Evolutionary conservation across 2,113 vertebrate genomes (phyloP).

Genomic region (Lepisosteus oculatus): DNA sequence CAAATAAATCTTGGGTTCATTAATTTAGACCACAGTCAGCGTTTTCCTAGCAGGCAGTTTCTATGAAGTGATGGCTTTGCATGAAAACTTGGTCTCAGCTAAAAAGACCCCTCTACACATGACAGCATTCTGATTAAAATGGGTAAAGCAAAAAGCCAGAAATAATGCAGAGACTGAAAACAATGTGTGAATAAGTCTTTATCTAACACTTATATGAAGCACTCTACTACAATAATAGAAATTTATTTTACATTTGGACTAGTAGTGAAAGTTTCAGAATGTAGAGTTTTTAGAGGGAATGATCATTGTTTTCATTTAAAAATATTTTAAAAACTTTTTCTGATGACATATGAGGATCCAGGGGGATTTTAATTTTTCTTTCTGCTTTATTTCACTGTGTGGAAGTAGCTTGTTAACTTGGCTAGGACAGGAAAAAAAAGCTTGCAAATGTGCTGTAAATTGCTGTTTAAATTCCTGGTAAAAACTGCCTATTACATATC

Average conservation of each 20-base stretch:
- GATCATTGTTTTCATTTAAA: constrained; percentile 30
- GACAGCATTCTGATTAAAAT: constrained; percentile 40
- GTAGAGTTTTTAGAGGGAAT: constrained; percentile 40
- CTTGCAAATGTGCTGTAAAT: background rate
- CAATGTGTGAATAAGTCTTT: constrained; percentile 41
- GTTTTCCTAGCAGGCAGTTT: background rate
- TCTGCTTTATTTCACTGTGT: background rate
- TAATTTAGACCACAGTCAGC: background rate
- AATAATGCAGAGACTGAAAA: constrained; percentile 44
- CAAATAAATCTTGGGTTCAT: background rate
- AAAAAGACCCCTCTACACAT: constrained; percentile 17
- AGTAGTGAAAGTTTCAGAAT: constrained; percentile 38
- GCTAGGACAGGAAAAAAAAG: background rate
- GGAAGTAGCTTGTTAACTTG: constrained; percentile 2
- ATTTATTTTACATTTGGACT: constrained; percentile 32
- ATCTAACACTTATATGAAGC: background rate
- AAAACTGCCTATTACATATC: constrained; percentile 34
- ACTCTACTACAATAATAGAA: background rate
- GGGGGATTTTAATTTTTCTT: background rate
- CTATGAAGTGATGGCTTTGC: background rate
- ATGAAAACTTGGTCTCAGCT: constrained; percentile 27
- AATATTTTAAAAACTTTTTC: constrained; percentile 33
- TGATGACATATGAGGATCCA: background rate
- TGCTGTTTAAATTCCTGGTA: background rate
- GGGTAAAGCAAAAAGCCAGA: constrained; percentile 34